Evolutionary conservation across 2,888 invertebrate species (phyloP), one percentile per base, ranked within the genome.

Genomic region (Nemotelus nigrinus): DNA sequence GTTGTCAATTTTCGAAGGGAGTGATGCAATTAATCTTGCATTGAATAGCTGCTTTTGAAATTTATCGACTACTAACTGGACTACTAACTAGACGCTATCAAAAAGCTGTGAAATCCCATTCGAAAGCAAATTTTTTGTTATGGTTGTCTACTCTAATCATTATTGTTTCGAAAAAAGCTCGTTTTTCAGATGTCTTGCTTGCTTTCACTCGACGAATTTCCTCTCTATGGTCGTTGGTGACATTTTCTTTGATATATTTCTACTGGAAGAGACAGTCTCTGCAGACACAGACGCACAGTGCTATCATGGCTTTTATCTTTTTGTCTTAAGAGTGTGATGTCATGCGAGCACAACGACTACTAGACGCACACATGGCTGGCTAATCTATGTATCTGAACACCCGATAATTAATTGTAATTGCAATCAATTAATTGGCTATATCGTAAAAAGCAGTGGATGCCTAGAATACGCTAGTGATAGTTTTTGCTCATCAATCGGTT

Each of bases 351-450:
- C 65, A 47, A 39, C 65, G 7, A 10, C 6, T n/a, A 43, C 7
- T 45, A n/a, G 44, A 3, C 25, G 45, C 47, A 45, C 25, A 25
- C 25, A 25, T 25, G 25, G 25, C 25, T 25, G 25, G 44, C 65
- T 65, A 47, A 10, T 63, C 41, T 41, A 39, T 39, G 41, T 10
- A 47, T 65, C 47, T 47, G 47, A 39, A 45, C 47, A 2, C 47
- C 3, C 44, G 10, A 39, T 45, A 45, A 65, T 65, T 10, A 47
- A 44, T 65, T 65, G 41, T 65, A 65, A 65, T 65, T 65, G 65
- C n/a, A 65, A 65, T 65, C 47, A 65, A 65, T 65, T 65, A 65
- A 65, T 65, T 65, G 47, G 45, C 10, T 45, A 5, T 65, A 65
- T 65, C 65, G n/a, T 65, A 65, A 10, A 47, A 5, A 65, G 10